These are phyloP conservation scores for Tragulus kanchil DNA, from an alignment of 2,113 vertebrate species.

Conservation along the genomic window DNA sequence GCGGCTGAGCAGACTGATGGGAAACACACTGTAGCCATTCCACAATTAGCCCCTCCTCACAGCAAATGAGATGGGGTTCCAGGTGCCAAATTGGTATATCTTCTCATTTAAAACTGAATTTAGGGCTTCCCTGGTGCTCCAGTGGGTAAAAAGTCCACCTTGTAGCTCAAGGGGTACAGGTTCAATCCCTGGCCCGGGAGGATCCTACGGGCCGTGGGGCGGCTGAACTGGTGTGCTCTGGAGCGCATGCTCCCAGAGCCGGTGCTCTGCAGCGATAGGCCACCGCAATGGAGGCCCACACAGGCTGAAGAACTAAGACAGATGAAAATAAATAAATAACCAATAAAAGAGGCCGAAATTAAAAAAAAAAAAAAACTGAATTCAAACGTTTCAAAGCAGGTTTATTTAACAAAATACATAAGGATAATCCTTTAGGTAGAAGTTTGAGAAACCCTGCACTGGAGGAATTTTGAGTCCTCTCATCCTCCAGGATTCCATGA, in stretches of 20 bases:
- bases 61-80: not conserved
- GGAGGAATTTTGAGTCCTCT: not conserved
- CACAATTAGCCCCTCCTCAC: not conserved
- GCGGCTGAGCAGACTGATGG: no score
- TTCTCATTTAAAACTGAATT: not conserved
- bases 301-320: no score
- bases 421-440: not conserved
- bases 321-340: no score
- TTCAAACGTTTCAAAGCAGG: no score
- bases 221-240: no score
- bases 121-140: not conserved
- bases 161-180: not conserved
- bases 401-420: not conserved
- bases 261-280: no score
- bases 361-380: no score
- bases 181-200: not conserved
- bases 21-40: rapidly evolving
- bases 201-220: not conserved
- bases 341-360: no score
- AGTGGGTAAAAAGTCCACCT: not conserved
- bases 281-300: no score
- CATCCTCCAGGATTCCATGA: not conserved
- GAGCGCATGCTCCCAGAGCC: no score
- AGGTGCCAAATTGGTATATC: not conserved
- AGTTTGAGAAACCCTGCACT: not conserved